phyloP scores from a whole-genome alignment of 1,140 invertebrate species.

The Diorhabda elongata region DNA sequence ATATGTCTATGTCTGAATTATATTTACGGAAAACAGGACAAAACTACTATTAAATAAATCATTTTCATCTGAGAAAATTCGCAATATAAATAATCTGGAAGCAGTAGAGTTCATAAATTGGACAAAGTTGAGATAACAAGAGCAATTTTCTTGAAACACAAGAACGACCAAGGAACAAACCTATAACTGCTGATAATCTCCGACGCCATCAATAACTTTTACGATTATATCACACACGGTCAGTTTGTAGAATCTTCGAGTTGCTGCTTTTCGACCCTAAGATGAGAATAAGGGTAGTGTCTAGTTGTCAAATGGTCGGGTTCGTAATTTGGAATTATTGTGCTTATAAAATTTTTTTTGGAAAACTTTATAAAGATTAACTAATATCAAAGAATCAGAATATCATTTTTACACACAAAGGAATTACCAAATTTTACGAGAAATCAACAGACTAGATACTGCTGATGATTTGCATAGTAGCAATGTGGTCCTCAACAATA shows the following conservation, averaged over 20 bases:
- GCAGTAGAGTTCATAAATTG: constrained; percentile 27
- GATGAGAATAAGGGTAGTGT: too few species aligned
- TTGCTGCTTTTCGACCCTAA: constrained; percentile 9
- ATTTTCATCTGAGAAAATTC: neutral
- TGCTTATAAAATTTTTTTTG: too few species aligned
- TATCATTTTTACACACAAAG: too few species aligned
- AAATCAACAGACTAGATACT: too few species aligned
- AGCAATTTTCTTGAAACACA: constrained; percentile 43
- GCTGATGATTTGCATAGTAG: too few species aligned
- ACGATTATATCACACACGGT: constrained; percentile 42
- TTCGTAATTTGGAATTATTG: too few species aligned
- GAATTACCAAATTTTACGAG: too few species aligned
- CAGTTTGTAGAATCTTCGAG: constrained; percentile 31
- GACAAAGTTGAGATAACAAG: constrained; percentile 33
- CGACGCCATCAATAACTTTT: constrained; percentile 44
- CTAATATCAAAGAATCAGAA: too few species aligned
- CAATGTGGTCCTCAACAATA: too few species aligned
- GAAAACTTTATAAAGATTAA: too few species aligned
- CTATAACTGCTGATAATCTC: constrained; percentile 45
- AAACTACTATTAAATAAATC: neutral
- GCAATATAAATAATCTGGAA: constrained; percentile 22
- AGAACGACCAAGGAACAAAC: constrained; percentile 43
- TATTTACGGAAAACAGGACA: neutral
- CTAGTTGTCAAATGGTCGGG: too few species aligned
- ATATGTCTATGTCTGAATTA: neutral